Percentiles rank a stretch among this genome's conserved stretches.
Conservation (phyloP, 2,888 invertebrate species). For the Epicampocera succincta region DNA sequence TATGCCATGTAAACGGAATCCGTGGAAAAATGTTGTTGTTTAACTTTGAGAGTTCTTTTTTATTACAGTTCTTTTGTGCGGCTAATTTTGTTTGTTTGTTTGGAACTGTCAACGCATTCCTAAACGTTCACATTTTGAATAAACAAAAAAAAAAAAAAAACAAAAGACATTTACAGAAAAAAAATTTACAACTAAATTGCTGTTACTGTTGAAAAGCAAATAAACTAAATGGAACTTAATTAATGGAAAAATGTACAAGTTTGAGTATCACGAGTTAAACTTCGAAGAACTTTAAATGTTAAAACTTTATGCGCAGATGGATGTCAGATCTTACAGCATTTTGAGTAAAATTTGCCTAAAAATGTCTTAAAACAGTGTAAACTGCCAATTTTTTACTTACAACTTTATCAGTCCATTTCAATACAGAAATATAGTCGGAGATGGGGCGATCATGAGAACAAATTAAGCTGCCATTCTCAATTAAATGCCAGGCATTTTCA, state of each 20-base stretch:
- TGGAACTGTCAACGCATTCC: constrained; percentile 53
- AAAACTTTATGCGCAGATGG: no score
- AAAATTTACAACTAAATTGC: constrained; percentile 22
- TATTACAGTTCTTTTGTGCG: constrained; percentile 29
- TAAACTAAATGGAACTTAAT: constrained; percentile 12
- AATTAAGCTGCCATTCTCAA: no score
- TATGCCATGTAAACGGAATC: constrained; percentile 34
- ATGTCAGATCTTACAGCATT: no score
- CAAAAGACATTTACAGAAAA: background rate
- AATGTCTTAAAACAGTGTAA: no score
- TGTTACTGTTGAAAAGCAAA: constrained; percentile 50
- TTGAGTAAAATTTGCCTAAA: no score
- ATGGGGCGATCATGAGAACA: no score
- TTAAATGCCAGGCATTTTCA: no score
- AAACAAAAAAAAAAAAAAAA: constrained; percentile 12
- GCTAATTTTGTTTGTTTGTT: constrained; percentile 5
- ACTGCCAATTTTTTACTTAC: no score
- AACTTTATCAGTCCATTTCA: no score
- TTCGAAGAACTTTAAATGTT: no score
- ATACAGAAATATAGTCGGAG: no score
- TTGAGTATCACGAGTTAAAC: no score
- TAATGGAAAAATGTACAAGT: constrained; percentile 15
- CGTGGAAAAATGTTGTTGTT: constrained; percentile 1
- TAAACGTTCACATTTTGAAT: constrained; percentile 44
- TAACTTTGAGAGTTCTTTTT: background rate